Evolutionary conservation across 1,140 invertebrate species (phyloP), one percentile per base, ranked within the genome.

Genomic region (Dinoponera quadriceps): DNA sequence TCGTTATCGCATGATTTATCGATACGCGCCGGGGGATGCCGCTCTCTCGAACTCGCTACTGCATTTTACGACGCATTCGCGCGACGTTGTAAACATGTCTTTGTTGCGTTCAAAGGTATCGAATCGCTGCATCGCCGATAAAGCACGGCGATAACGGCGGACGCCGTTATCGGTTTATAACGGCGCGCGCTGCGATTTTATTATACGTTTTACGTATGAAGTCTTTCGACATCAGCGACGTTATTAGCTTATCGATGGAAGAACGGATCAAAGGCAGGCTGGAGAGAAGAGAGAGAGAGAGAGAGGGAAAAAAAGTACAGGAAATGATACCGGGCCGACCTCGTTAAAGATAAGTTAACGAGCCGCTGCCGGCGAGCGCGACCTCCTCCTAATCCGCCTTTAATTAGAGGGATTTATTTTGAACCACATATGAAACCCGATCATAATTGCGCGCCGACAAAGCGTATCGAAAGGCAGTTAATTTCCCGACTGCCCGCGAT

Each of bases 191-290:
- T 25, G 25, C 57, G 27, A 74, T 82, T 82, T 82, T 82, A 82
- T 82, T 82, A 73, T 74, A 82, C 71, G 69, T 82, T 82, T 82
- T 82, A 80, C 71, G 49, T 84, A 80, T 59, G 44, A 73, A 80
- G 80, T 89, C 82, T 83, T 84, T 72, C 80, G 60, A 69, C 59
- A 25, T 65, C 78, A 48, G 49, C 62, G 80, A 83, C 84, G 84
- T 89, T 91, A 86, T 89, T 83, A 85, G 85, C 83, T 89, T 87
- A 89, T 89, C 88, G 83, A 77, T 22, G 18, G 59, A 65, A 38
- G 49, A 74, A 55, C 72, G 71, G 88, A 86, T 88, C 89, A 87
- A 90, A 89, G 89, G 72, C n/a, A n/a, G n/a, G n/a, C n/a, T n/a
- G n/a, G n/a, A n/a, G n/a, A n/a, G n/a, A n/a, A n/a, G n/a, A n/a